Conservation (phyloP, 92 coral and sea anemone genomes). For the Paramuricea clavata region DNA sequence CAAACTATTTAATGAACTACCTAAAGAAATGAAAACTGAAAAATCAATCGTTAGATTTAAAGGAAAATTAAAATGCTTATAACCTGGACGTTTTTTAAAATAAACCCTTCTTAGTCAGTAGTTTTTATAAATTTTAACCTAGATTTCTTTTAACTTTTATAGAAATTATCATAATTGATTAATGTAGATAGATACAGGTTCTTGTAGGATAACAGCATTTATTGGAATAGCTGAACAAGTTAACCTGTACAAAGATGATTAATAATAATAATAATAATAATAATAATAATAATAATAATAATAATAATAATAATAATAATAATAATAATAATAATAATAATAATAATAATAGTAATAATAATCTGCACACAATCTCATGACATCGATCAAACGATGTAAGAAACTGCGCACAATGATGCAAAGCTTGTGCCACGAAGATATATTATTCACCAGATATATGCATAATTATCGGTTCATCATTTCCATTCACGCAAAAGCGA, state of each 20-base stretch:
- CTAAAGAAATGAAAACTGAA: not conserved
- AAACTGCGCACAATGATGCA: no score
- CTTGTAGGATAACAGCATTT: not conserved
- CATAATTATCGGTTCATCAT: no score
- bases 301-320: no score
- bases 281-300: no score
- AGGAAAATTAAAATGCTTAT: not conserved
- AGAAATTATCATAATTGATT: not conserved
- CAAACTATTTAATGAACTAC: no score
- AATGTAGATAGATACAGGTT: not conserved
- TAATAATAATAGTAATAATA: no score
- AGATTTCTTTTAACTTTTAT: not conserved
- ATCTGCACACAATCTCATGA: no score
- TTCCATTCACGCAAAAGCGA: no score
- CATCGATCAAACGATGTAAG: no score
- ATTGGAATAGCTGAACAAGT: not conserved
- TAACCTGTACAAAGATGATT: not conserved
- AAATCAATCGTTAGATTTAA: not conserved
- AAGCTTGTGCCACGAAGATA: no score
- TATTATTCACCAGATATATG: no score
- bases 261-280: not conserved
- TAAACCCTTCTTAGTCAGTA: not conserved
- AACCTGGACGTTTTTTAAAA: not conserved
- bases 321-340: no score
- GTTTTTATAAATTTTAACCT: not conserved